These are phyloP conservation scores for Drosophila vallismaia DNA, from an alignment of 2,888 invertebrate species.

Conservation along the genomic window DNA sequence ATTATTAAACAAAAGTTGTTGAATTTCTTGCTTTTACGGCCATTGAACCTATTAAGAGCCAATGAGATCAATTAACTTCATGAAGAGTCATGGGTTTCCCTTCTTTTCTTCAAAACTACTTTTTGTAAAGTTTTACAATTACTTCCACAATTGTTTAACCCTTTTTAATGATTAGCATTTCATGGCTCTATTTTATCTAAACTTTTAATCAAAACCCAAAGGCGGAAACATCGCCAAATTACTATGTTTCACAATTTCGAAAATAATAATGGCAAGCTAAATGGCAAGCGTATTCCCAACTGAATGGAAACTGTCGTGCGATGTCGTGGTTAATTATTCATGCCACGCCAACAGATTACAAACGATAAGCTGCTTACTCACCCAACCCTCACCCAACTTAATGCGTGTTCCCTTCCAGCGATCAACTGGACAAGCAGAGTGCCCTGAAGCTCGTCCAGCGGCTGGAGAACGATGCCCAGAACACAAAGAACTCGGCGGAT, in stretches of 20 bases:
- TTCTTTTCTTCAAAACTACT: no score
- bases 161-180: no score
- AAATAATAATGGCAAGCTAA: not conserved
- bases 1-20: not conserved
- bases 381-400: constrained; percentile 4
- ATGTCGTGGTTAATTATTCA: constrained; percentile 36
- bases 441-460: constrained; percentile 81
- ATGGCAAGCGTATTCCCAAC: not conserved
- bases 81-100: not conserved
- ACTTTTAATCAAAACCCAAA: not conserved
- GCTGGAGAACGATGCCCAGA: constrained; percentile 78
- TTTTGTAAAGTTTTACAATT: no score
- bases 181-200: not conserved
- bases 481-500: constrained; percentile 44
- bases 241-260: not conserved
- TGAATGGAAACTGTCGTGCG: constrained; percentile 1
- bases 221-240: not conserved
- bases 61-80: constrained; percentile 2
- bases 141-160: no score
- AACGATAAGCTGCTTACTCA: constrained; percentile 35
- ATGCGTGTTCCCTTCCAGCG: constrained; percentile 55
- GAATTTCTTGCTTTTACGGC: not conserved
- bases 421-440: constrained; percentile 81
- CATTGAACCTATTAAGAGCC: not conserved
- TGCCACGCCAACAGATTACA: constrained; percentile 30